These are phyloP conservation scores for Periophthalmodon schlosseri DNA, from an alignment of 2,113 vertebrate species.

Conservation along the genomic window DNA sequence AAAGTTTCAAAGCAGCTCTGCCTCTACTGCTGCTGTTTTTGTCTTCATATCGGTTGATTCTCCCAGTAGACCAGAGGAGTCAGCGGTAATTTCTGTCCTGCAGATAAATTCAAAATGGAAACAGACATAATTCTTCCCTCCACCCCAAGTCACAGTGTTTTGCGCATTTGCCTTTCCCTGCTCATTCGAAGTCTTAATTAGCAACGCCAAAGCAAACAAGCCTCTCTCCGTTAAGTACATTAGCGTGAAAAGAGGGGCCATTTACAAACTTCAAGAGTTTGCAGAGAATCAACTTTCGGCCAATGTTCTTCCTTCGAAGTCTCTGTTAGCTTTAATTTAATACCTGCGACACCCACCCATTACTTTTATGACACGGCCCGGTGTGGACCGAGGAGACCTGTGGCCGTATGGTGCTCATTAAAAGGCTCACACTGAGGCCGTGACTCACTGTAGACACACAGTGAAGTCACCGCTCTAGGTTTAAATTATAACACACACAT, in stretches of 20 bases:
- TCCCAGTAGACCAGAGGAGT: constrained; percentile 70
- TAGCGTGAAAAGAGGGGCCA: constrained; percentile 39
- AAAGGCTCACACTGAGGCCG: constrained; percentile 56
- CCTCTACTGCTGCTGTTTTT: constrained; percentile 50
- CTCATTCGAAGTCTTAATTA: constrained; percentile 74
- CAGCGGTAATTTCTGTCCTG: constrained; percentile 73
- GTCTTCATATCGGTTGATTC: constrained; percentile 60
- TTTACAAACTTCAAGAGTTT: constrained; percentile 50
- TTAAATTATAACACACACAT: constrained; percentile 29
- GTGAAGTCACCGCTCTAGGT: constrained; percentile 42
- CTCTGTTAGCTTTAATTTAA: constrained; percentile 58
- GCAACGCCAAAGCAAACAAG: constrained; percentile 61
- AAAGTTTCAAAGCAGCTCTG: constrained; percentile 59
- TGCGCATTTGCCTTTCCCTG: constrained; percentile 8
- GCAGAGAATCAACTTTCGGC: constrained; percentile 37
- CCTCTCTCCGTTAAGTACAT: constrained; percentile 46
- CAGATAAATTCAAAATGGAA: constrained; percentile 73
- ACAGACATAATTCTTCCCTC: constrained; percentile 64
- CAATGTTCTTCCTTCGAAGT: constrained; percentile 42
- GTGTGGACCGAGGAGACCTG: constrained; percentile 34
- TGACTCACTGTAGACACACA: constrained; percentile 51
- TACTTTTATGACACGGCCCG: constrained; percentile 63
- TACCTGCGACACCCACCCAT: constrained; percentile 60
- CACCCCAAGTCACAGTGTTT: constrained; percentile 27
- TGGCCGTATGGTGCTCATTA: constrained; percentile 64